Conservation (phyloP, 2,113 vertebrate species). For the Hypocryptadius cinnamomeus region DNA sequence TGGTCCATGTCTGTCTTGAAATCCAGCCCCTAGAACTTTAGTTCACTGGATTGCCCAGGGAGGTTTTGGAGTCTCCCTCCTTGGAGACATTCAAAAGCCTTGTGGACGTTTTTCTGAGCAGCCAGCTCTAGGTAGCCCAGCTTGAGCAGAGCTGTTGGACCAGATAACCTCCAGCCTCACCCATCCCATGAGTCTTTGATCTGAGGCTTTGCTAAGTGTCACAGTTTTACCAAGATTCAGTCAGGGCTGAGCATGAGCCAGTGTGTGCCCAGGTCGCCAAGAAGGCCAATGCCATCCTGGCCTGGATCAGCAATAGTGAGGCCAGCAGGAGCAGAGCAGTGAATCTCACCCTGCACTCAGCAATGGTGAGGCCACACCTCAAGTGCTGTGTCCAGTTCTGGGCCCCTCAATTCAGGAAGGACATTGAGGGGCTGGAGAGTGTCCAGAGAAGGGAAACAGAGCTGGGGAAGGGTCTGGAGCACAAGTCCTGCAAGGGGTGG, state of each 20-base stretch:
- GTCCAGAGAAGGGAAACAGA: background rate
- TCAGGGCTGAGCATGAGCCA: background rate
- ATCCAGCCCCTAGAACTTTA: background rate
- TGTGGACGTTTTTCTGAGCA: background rate
- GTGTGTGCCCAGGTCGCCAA: fast-evolving
- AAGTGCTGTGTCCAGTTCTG: background rate
- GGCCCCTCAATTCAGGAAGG: fast-evolving
- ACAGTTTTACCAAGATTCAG: background rate
- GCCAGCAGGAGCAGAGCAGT: background rate
- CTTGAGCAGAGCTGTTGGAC: background rate
- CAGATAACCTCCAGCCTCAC: background rate
- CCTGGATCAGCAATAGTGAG: background rate
- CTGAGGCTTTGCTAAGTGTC: background rate
- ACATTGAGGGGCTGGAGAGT: fast-evolving
- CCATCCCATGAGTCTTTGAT: background rate
- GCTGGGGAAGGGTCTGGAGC: background rate
- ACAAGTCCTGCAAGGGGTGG: fast-evolving
- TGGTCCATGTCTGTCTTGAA: background rate
- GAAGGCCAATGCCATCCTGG: background rate
- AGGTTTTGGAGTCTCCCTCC: background rate
- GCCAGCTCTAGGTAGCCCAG: background rate
- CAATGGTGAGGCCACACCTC: background rate
- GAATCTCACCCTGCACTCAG: fast-evolving
- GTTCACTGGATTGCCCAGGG: background rate
- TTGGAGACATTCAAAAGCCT: background rate